Percentiles rank a stretch among this genome's conserved stretches.
Evolutionary conservation across 2,888 invertebrate genomes (phyloP).

Genomic region (Dioctria rufipes): DNA sequence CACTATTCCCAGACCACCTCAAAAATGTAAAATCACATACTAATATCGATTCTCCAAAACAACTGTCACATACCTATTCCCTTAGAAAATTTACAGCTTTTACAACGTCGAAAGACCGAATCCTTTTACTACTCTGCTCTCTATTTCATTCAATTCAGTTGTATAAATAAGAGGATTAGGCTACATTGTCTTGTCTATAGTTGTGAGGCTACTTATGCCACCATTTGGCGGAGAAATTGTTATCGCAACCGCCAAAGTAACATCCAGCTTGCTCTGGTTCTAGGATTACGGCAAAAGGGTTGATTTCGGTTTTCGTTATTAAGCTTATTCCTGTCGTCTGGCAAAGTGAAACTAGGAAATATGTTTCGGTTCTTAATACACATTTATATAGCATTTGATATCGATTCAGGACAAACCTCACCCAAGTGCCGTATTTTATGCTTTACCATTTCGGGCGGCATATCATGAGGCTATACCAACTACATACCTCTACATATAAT

Average conservation of each 20-base stretch:
- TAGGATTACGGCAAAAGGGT: conserved; percentile 46
- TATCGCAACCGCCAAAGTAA: conserved; percentile 41
- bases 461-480: not conserved
- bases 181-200: conserved; percentile 48
- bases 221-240: conserved; percentile 37
- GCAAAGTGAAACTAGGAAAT: conserved; percentile 22
- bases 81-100: conserved; percentile 27
- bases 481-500: not conserved
- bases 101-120: not conserved
- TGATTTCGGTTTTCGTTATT: conserved; percentile 56
- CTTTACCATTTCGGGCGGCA: conserved; percentile 1
- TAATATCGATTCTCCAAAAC: too few relatives aligned
- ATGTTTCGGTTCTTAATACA: conserved; percentile 46
- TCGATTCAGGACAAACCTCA: conserved; percentile 20
- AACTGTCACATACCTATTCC: too few relatives aligned
- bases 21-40: too few relatives aligned
- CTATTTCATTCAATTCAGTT: conserved; percentile 24
- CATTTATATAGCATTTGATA: conserved; percentile 44
- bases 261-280: conserved; percentile 34
- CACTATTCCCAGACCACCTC: too few relatives aligned
- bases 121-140: not conserved
- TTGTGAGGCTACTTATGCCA: conserved; percentile 27
- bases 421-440: conserved; percentile 41
- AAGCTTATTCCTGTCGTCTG: conserved; percentile 55
- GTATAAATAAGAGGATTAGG: conserved; percentile 48